Conservation (phyloP, 1,140 invertebrate genomes). For the Trichonephila clavata region DNA sequence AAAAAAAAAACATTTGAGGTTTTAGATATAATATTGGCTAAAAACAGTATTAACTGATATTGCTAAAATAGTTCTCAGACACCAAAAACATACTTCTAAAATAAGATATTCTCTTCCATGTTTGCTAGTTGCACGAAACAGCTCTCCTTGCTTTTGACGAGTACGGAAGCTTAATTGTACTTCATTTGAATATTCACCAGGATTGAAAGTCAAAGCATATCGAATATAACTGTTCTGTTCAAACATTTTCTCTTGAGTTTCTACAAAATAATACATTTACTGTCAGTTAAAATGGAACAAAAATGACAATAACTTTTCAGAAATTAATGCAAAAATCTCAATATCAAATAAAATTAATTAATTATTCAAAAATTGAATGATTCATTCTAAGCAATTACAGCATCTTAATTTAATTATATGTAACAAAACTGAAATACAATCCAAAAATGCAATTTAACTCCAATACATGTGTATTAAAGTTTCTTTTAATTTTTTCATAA, state of each 20-base stretch:
- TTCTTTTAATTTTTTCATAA: no score
- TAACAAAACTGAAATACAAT: no score
- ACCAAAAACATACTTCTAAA: constrained; percentile 86
- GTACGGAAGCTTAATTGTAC: constrained; percentile 96
- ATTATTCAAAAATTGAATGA: no score
- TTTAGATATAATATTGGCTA: no score
- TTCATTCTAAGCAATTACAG: no score
- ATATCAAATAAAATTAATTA: no score
- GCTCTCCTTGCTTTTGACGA: constrained; percentile 93
- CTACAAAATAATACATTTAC: constrained; percentile 79
- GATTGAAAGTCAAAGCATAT: constrained; percentile 96
- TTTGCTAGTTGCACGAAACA: constrained; percentile 95
- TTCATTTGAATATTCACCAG: constrained; percentile 94
- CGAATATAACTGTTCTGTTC: constrained; percentile 96
- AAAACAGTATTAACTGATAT: no score
- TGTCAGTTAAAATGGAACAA: neutral
- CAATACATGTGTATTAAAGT: no score
- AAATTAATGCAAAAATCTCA: neutral
- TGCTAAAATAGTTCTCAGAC: no score
- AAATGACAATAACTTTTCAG: neutral
- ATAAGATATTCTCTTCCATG: constrained; percentile 97
- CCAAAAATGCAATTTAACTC: no score
- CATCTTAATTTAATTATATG: no score
- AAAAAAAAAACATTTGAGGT: neutral
- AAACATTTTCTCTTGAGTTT: constrained; percentile 90